These are phyloP conservation scores for Diphyllodes magnificus DNA, from an alignment of 2,113 vertebrate species.

Conservation along the genomic window DNA sequence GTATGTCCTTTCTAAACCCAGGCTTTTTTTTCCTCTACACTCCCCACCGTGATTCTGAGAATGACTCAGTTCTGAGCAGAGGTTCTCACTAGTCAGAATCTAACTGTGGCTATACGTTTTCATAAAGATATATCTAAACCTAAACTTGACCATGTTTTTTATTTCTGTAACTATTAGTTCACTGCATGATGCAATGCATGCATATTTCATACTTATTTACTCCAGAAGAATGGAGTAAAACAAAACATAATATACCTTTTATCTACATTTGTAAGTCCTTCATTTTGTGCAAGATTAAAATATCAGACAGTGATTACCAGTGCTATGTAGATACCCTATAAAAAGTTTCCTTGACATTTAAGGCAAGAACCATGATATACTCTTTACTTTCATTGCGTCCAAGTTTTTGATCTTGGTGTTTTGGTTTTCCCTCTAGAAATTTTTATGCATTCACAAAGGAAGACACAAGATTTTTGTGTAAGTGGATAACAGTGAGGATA, in stretches of 20 bases:
- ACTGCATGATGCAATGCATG: not conserved
- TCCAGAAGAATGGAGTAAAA: not conserved
- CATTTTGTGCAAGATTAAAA: not conserved
- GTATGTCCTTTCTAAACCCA: not conserved
- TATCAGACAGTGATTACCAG: not conserved
- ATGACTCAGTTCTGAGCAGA: not conserved
- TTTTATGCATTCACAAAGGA: not conserved
- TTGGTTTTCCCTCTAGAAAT: not conserved
- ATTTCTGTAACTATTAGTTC: not conserved
- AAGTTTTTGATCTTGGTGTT: not conserved
- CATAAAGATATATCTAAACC: not conserved
- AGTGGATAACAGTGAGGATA: not conserved
- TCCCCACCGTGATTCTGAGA: not conserved
- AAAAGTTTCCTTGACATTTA: not conserved
- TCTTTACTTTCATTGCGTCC: not conserved
- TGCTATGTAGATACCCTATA: not conserved
- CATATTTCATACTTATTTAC: not conserved
- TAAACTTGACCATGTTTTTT: not conserved
- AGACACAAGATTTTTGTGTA: not conserved
- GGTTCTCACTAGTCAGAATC: not conserved
- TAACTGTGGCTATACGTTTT: not conserved
- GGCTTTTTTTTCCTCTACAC: not conserved
- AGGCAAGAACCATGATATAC: rapidly evolving
- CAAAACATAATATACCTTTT: not conserved
- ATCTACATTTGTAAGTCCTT: not conserved